Conservation (phyloP, 2,797 vertebrate species). For the Anguilla obscura region DNA sequence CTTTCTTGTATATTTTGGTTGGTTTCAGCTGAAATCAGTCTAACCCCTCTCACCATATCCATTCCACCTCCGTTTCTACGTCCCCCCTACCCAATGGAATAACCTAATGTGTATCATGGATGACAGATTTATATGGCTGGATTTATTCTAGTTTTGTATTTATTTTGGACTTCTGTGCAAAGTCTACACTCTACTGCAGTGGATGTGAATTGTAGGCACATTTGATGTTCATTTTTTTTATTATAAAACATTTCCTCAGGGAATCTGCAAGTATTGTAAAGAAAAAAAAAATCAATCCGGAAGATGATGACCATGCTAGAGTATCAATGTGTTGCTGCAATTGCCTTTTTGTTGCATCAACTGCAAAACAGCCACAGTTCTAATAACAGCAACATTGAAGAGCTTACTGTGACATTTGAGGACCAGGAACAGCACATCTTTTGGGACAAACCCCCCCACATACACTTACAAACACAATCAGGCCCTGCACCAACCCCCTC, state of each 20-base stretch:
- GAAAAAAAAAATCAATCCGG: neutral
- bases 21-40: neutral
- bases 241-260: neutral
- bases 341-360: constrained; percentile 60
- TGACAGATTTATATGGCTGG: neutral
- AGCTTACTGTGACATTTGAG: constrained; percentile 47
- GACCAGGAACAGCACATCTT: neutral
- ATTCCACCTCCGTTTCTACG: neutral
- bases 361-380: constrained; percentile 62
- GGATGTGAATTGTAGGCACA: neutral
- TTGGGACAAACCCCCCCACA: neutral
- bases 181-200: neutral
- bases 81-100: neutral
- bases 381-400: constrained; percentile 50
- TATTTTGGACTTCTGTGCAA: neutral
- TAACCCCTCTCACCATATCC: neutral
- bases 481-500: neutral
- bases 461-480: neutral
- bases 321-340: constrained; percentile 62
- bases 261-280: neutral
- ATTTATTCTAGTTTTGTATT: neutral
- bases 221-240: neutral
- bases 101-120: neutral
- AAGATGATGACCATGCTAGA: constrained; percentile 41
- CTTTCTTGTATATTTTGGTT: neutral